Conservation (phyloP, 2,113 vertebrate species). For the Noctilio leporinus region DNA sequence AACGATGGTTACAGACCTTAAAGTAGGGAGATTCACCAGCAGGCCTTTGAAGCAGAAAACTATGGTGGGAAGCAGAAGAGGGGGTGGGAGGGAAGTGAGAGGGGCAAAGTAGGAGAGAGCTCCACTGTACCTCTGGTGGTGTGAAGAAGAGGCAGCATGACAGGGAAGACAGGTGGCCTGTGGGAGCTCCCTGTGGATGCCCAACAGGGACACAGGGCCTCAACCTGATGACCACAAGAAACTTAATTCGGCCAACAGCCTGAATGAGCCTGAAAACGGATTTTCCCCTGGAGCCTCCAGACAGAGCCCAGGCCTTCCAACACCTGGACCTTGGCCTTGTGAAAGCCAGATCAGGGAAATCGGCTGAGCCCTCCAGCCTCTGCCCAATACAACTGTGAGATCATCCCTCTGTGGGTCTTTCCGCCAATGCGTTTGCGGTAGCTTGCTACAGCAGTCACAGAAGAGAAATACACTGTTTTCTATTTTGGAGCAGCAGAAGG, state of each 20-base stretch:
- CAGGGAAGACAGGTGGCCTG: neutral
- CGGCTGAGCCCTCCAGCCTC: neutral
- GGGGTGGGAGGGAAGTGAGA: neutral
- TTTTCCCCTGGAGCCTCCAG: neutral
- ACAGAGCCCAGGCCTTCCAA: neutral
- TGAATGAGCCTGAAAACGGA: neutral
- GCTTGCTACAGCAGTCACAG: neutral
- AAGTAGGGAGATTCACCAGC: neutral
- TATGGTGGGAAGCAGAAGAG: neutral
- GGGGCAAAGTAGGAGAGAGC: neutral
- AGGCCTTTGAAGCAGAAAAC: neutral
- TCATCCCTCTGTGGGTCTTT: neutral
- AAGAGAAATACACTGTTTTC: neutral
- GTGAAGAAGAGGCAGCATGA: neutral
- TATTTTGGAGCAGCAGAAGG: neutral
- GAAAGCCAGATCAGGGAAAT: neutral
- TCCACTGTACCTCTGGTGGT: neutral
- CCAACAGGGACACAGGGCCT: neutral
- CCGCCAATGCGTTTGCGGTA: neutral
- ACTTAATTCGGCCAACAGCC: neutral
- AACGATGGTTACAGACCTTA: neutral
- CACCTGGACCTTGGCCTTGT: neutral
- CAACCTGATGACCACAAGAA: neutral
- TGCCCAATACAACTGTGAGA: neutral
- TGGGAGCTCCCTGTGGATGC: neutral